Evolutionary conservation across 2,888 invertebrate genomes (phyloP).

Genomic region (Cyclophora punctaria): DNA sequence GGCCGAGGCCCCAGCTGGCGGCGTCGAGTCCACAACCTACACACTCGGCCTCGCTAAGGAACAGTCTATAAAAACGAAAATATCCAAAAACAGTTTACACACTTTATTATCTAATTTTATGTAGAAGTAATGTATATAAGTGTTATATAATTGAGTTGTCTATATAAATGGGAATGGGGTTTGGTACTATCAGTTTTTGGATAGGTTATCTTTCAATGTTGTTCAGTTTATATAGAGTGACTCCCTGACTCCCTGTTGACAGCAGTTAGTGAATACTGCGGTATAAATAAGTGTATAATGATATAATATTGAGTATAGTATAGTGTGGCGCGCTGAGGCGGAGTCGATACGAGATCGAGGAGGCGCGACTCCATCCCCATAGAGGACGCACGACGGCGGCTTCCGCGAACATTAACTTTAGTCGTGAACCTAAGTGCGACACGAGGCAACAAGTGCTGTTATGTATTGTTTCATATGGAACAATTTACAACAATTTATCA

Average conservation of each 20-base stretch:
- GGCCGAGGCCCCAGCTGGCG: slow-evolving; percentile 17
- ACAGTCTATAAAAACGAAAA: slow-evolving; percentile 37
- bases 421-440: slow-evolving; percentile 19
- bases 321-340: too few species aligned
- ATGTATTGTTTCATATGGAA: slow-evolving; percentile 3
- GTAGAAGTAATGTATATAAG: slow-evolving; percentile 33
- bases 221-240: too few species aligned
- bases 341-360: too few species aligned
- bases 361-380: too few species aligned
- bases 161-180: slow-evolving; percentile 10
- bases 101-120: slow-evolving; percentile 36
- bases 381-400: too few species aligned
- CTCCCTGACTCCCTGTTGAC: too few species aligned
- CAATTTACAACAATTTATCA: not conserved
- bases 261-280: too few species aligned
- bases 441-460: slow-evolving; percentile 26
- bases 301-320: too few species aligned
- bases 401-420: too few species aligned
- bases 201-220: too few species aligned
- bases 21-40: slow-evolving; percentile 22
- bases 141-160: slow-evolving; percentile 17
- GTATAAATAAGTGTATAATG: too few species aligned
- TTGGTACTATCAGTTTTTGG: not conserved
- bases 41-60: slow-evolving; percentile 33
- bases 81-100: slow-evolving; percentile 34